Evolutionary conservation across 2,797 vertebrate species (phyloP).

Genomic region (Netta rufina): DNA sequence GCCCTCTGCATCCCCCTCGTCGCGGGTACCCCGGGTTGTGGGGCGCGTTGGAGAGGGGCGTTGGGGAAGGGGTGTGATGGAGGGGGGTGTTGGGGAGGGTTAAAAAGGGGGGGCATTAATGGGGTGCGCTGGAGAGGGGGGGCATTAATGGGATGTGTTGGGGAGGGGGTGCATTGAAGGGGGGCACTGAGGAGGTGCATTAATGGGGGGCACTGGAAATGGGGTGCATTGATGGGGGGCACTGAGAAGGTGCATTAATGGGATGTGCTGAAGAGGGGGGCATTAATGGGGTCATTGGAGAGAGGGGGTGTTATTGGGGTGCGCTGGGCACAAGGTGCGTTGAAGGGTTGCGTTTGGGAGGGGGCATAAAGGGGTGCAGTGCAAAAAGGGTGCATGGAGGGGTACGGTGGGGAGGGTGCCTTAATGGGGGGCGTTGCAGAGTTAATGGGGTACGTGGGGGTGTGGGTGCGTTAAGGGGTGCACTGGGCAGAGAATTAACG

Average conservation of each 20-base stretch:
- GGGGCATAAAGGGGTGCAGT: fast-evolving
- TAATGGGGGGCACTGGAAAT: neutral
- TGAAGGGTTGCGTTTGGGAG: neutral
- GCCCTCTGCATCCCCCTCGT: neutral
- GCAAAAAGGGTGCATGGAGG: too few species aligned
- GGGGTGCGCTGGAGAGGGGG: neutral
- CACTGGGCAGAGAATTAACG: too few species aligned
- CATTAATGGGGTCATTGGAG: neutral
- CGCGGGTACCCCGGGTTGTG: too few species aligned
- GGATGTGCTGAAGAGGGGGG: too few species aligned
- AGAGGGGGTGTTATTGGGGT: too few species aligned
- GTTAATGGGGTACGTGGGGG: too few species aligned
- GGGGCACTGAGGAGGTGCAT: neutral
- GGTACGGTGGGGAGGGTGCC: too few species aligned
- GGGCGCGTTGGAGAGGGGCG: too few species aligned
- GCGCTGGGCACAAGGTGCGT: neutral
- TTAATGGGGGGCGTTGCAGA: neutral
- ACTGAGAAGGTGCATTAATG: neutral
- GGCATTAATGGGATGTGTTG: neutral
- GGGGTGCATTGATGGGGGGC: neutral
- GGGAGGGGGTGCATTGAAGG: neutral
- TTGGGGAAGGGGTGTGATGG: too few species aligned
- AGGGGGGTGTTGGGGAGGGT: too few species aligned
- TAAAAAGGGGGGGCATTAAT: neutral
- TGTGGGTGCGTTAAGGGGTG: neutral